Percentiles rank a stretch among this genome's conserved stretches.
phyloP scores from a whole-genome alignment of 2,888 invertebrate genomes.

The Philhelius pedissequus region DNA sequence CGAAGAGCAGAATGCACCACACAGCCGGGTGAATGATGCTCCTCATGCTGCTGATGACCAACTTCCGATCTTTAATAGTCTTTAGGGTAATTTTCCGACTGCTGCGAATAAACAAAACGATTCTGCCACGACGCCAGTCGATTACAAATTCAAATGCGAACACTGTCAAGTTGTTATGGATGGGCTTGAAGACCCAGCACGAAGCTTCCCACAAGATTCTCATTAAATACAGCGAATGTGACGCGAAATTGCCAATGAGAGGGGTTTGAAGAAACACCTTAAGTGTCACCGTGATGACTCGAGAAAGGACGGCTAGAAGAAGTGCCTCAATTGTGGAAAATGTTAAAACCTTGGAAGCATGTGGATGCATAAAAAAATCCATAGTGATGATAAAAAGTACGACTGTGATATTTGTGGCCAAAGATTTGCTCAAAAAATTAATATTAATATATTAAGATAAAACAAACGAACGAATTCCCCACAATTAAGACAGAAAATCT shows the following conservation, averaged over 20 bases:
- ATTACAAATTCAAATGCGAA: constrained; percentile 74
- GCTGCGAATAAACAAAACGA: constrained; percentile 73
- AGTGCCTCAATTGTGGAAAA: constrained; percentile 78
- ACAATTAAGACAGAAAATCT: constrained; percentile 62
- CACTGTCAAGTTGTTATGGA: constrained; percentile 75
- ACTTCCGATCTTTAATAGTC: constrained; percentile 62
- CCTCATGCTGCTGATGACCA: not conserved
- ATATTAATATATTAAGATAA: constrained; percentile 71
- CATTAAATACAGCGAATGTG: constrained; percentile 76
- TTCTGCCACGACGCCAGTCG: constrained; percentile 27
- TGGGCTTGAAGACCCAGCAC: constrained; percentile 73
- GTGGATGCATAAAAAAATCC: constrained; percentile 79
- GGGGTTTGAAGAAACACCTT: constrained; percentile 76
- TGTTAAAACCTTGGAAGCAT: constrained; percentile 78
- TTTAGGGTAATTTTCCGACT: constrained; percentile 69
- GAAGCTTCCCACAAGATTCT: constrained; percentile 74
- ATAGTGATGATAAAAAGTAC: constrained; percentile 78
- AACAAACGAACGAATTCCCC: constrained; percentile 35
- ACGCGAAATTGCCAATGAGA: constrained; percentile 75
- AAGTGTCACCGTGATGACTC: constrained; percentile 76
- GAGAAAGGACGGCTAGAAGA: constrained; percentile 77
- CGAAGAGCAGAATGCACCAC: not conserved
- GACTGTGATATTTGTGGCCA: constrained; percentile 79
- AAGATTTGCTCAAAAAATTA: constrained; percentile 79
- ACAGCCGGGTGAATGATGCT: not conserved